A percentile compares a stretch with the other conserved stretches of the same genome.
Evolutionary conservation across 1,140 invertebrate species (phyloP).

Genomic region (Listronotus bonariensis): DNA sequence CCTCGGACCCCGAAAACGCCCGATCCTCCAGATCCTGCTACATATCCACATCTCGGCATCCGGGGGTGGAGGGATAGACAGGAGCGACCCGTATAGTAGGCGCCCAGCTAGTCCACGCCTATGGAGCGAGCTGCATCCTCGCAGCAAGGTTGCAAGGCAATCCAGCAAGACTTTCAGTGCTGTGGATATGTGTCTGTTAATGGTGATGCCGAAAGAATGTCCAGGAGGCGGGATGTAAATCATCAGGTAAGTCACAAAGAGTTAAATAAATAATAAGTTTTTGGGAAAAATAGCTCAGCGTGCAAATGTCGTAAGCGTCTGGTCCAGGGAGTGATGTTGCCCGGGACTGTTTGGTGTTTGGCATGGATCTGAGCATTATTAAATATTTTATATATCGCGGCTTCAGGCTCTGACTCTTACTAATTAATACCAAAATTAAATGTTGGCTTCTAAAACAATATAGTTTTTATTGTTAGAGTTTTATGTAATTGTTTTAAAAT

Average conservation of each 20-base stretch:
- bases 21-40: slow-evolving; percentile 17
- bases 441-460: too few species aligned
- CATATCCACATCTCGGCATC: slow-evolving; percentile 12
- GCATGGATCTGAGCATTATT: slow-evolving; percentile 3
- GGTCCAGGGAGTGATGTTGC: slow-evolving; percentile 29
- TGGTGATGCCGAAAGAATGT: slow-evolving; percentile 42
- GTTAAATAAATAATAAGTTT: neutral
- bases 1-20: slow-evolving; percentile 19
- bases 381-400: too few species aligned
- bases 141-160: slow-evolving; percentile 33
- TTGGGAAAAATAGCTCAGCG: neutral
- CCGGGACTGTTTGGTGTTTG: slow-evolving; percentile 20
- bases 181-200: slow-evolving; percentile 45
- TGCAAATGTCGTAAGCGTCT: slow-evolving; percentile 14
- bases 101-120: slow-evolving; percentile 56
- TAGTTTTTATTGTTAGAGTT: neutral
- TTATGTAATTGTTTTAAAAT: slow-evolving; percentile 1
- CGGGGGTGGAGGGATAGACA: slow-evolving; percentile 25
- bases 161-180: slow-evolving; percentile 44
- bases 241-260: slow-evolving; percentile 11
- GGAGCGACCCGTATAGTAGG: slow-evolving; percentile 47
- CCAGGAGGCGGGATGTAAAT: slow-evolving; percentile 48
- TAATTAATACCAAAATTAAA: too few species aligned
- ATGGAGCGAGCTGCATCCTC: slow-evolving; percentile 54
- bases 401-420: too few species aligned